A percentile compares a stretch with the other conserved stretches of the same genome.
Conservation (phyloP, 2,113 vertebrate species). For the Microcebus tavaratra region DNA sequence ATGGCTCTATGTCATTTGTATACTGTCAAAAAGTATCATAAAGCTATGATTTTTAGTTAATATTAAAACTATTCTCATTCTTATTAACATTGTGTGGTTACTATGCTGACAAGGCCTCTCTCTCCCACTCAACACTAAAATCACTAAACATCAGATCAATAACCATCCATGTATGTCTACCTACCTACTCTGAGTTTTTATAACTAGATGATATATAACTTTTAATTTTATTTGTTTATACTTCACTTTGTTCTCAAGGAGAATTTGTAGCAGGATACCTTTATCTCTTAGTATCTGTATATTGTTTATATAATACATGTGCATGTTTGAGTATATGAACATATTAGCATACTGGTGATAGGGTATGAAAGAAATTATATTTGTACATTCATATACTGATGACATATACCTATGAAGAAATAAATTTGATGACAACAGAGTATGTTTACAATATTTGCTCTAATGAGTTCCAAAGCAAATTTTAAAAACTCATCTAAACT, state of each 20-base stretch:
- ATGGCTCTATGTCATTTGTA: neutral
- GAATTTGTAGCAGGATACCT: neutral
- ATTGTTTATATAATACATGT: neutral
- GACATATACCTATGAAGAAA: neutral
- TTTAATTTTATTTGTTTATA: slow-evolving; percentile 29
- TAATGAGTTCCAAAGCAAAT: slow-evolving; percentile 35
- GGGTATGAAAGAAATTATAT: neutral
- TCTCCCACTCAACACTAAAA: neutral
- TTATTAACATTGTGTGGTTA: neutral
- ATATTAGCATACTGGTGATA: neutral
- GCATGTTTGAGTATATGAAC: neutral
- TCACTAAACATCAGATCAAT: slow-evolving; percentile 1
- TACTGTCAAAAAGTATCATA: neutral
- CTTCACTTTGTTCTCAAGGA: neutral
- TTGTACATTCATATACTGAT: neutral
- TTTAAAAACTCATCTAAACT: neutral
- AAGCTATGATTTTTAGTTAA: slow-evolving; percentile 9
- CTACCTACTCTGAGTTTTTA: neutral
- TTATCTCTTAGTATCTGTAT: neutral
- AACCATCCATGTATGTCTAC: neutral
- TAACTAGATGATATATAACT: neutral
- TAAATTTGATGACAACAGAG: neutral
- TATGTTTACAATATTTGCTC: neutral
- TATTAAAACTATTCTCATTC: neutral
- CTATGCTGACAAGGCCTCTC: neutral